Evolutionary conservation across 1,140 invertebrate species (phyloP).

Genomic region (Acromyrmex echinatior): DNA sequence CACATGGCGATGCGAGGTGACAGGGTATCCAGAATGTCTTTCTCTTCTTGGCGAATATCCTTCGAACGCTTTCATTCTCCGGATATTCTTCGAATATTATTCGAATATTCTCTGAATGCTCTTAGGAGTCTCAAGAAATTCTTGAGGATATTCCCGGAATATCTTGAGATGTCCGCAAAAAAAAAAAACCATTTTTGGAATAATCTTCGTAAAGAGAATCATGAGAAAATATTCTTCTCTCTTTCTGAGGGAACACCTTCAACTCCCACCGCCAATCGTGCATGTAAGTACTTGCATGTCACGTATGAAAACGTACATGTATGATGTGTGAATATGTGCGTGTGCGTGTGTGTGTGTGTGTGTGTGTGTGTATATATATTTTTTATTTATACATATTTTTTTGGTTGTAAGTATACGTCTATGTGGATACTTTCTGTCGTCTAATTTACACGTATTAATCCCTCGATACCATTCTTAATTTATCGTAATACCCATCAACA

Average conservation of each 20-base stretch:
- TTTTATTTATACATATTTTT: slow-evolving; percentile 74
- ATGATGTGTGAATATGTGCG: slow-evolving; percentile 24
- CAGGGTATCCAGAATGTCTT: background rate
- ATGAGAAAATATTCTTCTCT: background rate
- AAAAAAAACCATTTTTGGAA: background rate
- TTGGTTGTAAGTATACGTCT: slow-evolving; percentile 78
- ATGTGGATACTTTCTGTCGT: slow-evolving; percentile 84
- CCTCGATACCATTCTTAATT: slow-evolving; percentile 77
- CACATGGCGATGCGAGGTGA: background rate
- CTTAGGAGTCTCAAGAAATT: background rate
- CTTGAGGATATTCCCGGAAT: background rate
- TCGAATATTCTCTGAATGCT: background rate
- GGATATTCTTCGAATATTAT: background rate
- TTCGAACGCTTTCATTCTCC: background rate
- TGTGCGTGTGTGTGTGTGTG: slow-evolving; percentile 31
- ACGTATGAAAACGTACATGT: background rate
- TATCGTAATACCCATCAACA: slow-evolving; percentile 77
- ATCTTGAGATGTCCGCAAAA: background rate
- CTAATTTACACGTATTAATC: slow-evolving; percentile 83
- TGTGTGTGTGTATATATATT: slow-evolving; percentile 59
- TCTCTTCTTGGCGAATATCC: background rate
- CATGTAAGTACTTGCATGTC: background rate
- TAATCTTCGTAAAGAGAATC: background rate
- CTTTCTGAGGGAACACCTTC: background rate
- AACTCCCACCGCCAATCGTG: slow-evolving; percentile 10